A percentile compares a stretch with the other conserved stretches of the same genome.
These are phyloP conservation scores for Brachypteracias leptosomus DNA, from an alignment of 2,113 vertebrate species.

Conservation along the genomic window DNA sequence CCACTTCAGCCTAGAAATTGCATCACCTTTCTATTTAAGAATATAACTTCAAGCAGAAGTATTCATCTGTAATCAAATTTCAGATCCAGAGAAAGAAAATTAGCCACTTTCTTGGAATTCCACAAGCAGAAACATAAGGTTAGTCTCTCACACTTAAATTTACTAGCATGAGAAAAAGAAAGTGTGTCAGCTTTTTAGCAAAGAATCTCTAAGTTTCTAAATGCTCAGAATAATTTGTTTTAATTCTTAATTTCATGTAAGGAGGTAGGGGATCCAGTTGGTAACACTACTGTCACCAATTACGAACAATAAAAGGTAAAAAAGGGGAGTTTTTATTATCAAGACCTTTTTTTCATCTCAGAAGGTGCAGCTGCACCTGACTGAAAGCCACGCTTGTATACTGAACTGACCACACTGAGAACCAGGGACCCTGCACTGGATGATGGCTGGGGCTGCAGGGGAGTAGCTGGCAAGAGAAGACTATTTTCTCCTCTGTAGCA, in stretches of 20 bases:
- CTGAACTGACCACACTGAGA: background rate
- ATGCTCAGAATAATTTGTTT: background rate
- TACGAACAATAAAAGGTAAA: background rate
- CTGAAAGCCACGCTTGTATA: background rate
- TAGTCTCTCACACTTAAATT: background rate
- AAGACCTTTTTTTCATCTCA: background rate
- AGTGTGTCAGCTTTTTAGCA: background rate
- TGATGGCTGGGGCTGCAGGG: background rate
- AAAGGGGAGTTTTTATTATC: background rate
- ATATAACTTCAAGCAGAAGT: constrained; percentile 43
- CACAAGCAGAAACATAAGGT: background rate
- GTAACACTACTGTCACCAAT: background rate
- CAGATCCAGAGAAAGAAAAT: background rate
- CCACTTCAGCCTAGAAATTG: background rate
- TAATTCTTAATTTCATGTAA: background rate
- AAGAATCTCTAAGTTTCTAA: background rate
- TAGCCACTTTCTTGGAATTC: constrained; percentile 10
- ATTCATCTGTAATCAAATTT: constrained; percentile 37
- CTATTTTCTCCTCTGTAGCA: background rate
- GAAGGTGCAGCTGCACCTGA: background rate
- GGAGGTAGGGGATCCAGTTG: background rate
- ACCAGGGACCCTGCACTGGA: background rate
- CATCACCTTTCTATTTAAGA: background rate
- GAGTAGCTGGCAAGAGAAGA: background rate
- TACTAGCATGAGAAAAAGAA: background rate